Conservation (phyloP, 2,797 vertebrate genomes). For the Channa striata region DNA sequence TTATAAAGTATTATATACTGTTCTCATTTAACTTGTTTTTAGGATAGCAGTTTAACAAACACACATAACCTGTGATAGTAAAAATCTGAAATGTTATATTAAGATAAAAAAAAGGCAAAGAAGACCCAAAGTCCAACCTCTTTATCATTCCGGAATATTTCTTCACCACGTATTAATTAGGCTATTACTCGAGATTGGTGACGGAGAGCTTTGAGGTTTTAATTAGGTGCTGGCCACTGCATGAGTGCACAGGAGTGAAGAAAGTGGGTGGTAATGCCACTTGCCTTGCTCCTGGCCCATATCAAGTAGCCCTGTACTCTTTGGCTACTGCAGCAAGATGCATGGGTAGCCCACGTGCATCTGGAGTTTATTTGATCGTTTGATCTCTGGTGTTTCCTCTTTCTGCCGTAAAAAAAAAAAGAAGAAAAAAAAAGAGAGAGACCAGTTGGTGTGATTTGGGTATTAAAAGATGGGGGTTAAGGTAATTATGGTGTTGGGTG, state of each 20-base stretch:
- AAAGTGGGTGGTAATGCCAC: conserved; percentile 77
- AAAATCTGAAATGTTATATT: conserved; percentile 70
- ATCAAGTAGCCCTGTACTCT: conserved; percentile 81
- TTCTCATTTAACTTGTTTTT: conserved; percentile 39
- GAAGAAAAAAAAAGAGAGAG: conserved; percentile 52
- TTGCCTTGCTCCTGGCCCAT: conserved; percentile 78
- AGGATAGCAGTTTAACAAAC: conserved; percentile 57
- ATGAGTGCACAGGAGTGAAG: conserved; percentile 86
- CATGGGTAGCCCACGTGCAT: conserved; percentile 74
- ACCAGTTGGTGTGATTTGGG: conserved; percentile 77
- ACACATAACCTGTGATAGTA: conserved; percentile 57
- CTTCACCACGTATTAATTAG: conserved; percentile 86
- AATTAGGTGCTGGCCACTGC: conserved; percentile 87
- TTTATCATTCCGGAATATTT: conserved; percentile 85
- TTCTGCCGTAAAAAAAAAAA: conserved; percentile 57
- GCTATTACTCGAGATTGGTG: conserved; percentile 88
- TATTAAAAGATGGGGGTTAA: conserved; percentile 81
- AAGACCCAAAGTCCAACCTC: conserved; percentile 81
- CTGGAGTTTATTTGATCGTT: conserved; percentile 78
- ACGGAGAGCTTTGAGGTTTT: conserved; percentile 89
- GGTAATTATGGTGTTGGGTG: conserved; percentile 82
- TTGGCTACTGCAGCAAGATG: conserved; percentile 73
- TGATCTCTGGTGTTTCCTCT: conserved; percentile 74
- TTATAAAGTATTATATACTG: conserved; percentile 25
- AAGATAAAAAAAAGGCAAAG: conserved; percentile 73